Evolutionary conservation across 2,888 invertebrate genomes (phyloP).

Genomic region (Xiphydria camelus): DNA sequence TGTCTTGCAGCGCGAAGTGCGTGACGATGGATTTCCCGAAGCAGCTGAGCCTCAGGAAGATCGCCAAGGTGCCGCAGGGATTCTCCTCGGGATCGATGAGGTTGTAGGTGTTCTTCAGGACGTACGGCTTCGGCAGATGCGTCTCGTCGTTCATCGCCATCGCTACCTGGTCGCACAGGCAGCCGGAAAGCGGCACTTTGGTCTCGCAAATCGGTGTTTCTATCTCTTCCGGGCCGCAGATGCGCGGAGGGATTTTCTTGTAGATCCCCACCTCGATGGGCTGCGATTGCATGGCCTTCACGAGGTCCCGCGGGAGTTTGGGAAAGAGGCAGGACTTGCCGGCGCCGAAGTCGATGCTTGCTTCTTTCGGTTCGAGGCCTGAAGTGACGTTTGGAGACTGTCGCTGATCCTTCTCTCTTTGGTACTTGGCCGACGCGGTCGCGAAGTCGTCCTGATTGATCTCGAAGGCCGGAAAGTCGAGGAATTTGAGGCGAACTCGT

Average conservation of each 20-base stretch:
- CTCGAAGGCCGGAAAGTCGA: conserved; percentile 35
- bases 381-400: no score
- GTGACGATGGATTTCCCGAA: conserved; percentile 46
- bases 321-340: conserved; percentile 38
- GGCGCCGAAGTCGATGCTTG: conserved; percentile 25
- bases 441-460: conserved; percentile 35
- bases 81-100: conserved; percentile 29
- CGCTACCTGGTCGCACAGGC: conserved; percentile 32
- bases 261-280: conserved; percentile 27
- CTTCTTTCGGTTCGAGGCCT: conserved; percentile 1
- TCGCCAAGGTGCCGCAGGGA: conserved; percentile 40
- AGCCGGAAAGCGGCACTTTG: conserved; percentile 28
- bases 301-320: conserved; percentile 26
- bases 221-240: conserved; percentile 13
- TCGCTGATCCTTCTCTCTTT: conserved; percentile 6
- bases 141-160: conserved; percentile 25
- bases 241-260: conserved; percentile 9
- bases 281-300: conserved; percentile 25
- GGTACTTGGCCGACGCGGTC: conserved; percentile 15
- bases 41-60: conserved; percentile 43
- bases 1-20: conserved; percentile 35
- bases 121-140: conserved; percentile 28
- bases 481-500: conserved; percentile 31
- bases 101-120: conserved; percentile 33
- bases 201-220: conserved; percentile 24